Conservation (phyloP, 2,888 invertebrate genomes). For the Cheilosia vulpina region DNA sequence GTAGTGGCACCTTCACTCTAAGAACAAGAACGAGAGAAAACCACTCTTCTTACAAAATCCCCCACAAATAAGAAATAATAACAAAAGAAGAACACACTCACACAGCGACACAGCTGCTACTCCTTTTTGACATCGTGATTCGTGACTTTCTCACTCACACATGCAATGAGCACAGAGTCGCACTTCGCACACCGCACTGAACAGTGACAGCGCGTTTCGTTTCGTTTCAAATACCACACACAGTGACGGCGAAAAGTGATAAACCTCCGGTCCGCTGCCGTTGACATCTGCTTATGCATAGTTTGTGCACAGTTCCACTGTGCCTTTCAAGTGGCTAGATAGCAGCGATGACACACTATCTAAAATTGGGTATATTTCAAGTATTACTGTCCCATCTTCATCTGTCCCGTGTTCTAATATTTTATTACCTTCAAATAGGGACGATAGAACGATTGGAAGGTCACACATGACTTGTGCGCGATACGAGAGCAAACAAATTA, state of each 20-base stretch:
- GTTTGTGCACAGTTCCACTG: not conserved
- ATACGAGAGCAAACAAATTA: conserved; percentile 63
- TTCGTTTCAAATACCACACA: conserved; percentile 23
- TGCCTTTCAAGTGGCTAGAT: conserved; percentile 18
- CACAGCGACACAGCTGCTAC: not conserved
- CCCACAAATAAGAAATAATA: not conserved
- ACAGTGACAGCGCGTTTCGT: not conserved
- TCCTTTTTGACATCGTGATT: not conserved
- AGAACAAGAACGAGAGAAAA: conserved; percentile 29
- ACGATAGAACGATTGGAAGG: conserved; percentile 43
- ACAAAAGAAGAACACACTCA: conserved; percentile 19
- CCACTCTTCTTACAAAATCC: conserved; percentile 4
- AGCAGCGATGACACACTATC: conserved; percentile 11
- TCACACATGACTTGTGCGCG: conserved; percentile 32
- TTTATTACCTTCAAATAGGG: conserved; percentile 19
- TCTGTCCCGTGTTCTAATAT: not conserved
- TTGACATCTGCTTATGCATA: conserved; percentile 51
- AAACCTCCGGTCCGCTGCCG: conserved; percentile 26
- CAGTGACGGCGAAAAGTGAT: conserved; percentile 37
- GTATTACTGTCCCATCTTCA: conserved; percentile 7
- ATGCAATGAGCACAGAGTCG: not conserved
- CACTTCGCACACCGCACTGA: rapidly evolving
- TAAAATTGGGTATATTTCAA: conserved; percentile 45
- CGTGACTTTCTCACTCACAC: conserved; percentile 17
- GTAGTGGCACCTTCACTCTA: not conserved